phyloP scores from a whole-genome alignment of 2,888 invertebrate species.

The Lochmaea crataegi region DNA sequence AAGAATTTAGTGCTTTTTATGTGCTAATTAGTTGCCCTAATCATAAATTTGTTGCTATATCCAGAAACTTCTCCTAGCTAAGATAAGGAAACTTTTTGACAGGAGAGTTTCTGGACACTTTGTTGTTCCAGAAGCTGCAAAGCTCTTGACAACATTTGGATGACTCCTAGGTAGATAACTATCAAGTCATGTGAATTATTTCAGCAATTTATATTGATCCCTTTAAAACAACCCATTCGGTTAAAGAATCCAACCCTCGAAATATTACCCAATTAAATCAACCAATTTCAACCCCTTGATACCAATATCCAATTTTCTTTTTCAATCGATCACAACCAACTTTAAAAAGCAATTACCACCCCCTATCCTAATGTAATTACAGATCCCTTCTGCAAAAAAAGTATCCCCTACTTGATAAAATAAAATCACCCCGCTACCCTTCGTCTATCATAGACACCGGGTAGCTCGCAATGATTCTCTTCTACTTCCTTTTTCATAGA shows the following conservation, averaged over 20 bases:
- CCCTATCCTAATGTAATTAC: slow-evolving; percentile 62
- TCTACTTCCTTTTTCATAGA: background rate
- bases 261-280: slow-evolving; percentile 39
- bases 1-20: too few relatives aligned
- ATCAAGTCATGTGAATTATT: background rate
- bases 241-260: slow-evolving; percentile 20
- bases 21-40: too few relatives aligned
- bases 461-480: slow-evolving; percentile 15
- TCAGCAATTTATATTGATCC: background rate
- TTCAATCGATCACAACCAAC: slow-evolving; percentile 54
- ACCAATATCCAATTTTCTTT: slow-evolving; percentile 47
- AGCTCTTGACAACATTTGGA: too few relatives aligned
- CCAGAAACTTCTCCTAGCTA: too few relatives aligned
- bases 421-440: slow-evolving; percentile 32
- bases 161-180: too few relatives aligned
- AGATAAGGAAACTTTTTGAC: too few relatives aligned
- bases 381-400: slow-evolving; percentile 55
- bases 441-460: background rate
- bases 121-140: too few relatives aligned
- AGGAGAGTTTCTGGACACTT: too few relatives aligned
- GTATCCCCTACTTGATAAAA: slow-evolving; percentile 48
- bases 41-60: too few relatives aligned
- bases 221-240: slow-evolving; percentile 5
- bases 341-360: slow-evolving; percentile 65
- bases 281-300: slow-evolving; percentile 47